Evolutionary conservation across 2,797 vertebrate species (phyloP).

Genomic region (Myiothlypis chrysogaster): DNA sequence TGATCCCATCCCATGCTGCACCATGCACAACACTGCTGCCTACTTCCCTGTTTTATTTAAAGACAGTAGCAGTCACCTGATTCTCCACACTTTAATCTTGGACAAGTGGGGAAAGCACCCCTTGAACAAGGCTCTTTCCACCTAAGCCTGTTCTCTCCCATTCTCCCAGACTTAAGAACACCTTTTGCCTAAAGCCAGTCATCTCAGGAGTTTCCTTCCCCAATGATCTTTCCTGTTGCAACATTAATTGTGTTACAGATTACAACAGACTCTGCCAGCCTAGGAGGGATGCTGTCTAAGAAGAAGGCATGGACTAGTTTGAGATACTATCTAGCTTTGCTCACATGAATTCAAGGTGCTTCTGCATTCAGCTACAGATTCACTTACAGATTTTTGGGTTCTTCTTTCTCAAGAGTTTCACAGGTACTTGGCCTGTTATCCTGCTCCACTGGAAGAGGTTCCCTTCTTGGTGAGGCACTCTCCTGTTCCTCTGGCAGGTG

Average conservation of each 20-base stretch:
- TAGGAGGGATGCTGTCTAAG: background rate
- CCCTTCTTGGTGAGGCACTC: background rate
- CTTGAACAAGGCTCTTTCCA: background rate
- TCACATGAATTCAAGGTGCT: background rate
- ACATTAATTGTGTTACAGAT: background rate
- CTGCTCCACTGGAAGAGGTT: background rate
- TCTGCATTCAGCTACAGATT: background rate
- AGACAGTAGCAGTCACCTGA: background rate
- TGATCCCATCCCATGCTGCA: background rate
- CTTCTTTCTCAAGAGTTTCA: background rate
- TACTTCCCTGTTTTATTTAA: background rate
- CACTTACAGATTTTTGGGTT: constrained; percentile 55
- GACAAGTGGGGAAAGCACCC: background rate
- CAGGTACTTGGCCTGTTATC: background rate
- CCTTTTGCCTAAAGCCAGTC: background rate
- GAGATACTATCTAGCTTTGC: background rate
- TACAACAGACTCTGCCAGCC: background rate
- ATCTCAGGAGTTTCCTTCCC: background rate
- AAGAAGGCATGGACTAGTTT: background rate
- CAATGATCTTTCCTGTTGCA: background rate
- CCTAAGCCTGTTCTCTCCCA: background rate
- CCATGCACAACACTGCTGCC: background rate
- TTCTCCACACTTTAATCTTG: background rate
- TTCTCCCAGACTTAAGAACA: background rate
- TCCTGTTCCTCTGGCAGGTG: background rate